Evolutionary conservation across 2,888 invertebrate genomes (phyloP), one percentile per base, ranked within the genome.

Genomic region (Xylophagus ater): DNA sequence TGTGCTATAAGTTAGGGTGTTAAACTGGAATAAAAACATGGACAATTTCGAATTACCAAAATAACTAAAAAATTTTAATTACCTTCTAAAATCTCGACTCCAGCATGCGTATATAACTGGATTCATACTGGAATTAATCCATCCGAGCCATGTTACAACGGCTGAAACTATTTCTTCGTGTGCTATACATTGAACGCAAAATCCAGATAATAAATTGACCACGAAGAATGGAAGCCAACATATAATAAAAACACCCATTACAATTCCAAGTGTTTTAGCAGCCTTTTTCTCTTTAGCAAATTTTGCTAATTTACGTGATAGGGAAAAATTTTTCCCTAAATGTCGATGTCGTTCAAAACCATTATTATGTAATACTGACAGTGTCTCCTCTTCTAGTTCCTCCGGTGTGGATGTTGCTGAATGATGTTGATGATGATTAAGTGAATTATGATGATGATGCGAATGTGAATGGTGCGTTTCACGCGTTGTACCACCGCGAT

Each of bases 171-270:
- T 76, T 64, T 89, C 85, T 58, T 87, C 87, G 57, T 87, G 81
- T 65, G 82, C 78, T 51, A 90, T 86, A 65, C 90, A 90, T 54
- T 80, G 75, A 45, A 80, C 73, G 65, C 90, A 88, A 58, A 96
- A 82, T 13, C 92, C 94, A 31, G 87, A 85, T 54, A 93, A 68
- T 40, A 96, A 70, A 66, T 94, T 94, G 49, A 89, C 87, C 47
- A 94, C 88, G 64, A 96, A 96, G 68, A 96, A 96, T 44, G 96
- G 96, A 52, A 94, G 71, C 94, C 94, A 96, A 64, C 94, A 96
- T 50, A 93, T 78, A 57, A 94, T 92, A 62, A 94, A 94, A 48
- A 90, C 89, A 41, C 93, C 93, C 83, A 94, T 92, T 52, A 94
- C 93, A 58, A 94, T 93, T 33, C 93, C 94, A 50, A 96, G 68